Evolutionary conservation across 2,797 vertebrate species (phyloP), one percentile per base, ranked within the genome.

Genomic region (Fistularia tabacaria): DNA sequence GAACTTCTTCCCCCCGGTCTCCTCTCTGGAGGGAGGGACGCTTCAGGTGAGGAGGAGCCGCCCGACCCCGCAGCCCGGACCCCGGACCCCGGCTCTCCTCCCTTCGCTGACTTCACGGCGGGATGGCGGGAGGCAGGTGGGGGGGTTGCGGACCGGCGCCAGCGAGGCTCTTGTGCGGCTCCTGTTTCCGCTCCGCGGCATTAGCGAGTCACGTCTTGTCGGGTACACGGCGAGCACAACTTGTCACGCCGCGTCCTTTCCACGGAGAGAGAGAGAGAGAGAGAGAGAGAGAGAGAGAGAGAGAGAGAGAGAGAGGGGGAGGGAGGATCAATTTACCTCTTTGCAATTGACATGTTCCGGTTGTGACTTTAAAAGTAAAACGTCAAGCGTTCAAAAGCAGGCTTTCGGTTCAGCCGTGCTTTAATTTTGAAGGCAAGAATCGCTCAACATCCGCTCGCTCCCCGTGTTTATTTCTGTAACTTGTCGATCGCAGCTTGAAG

Each of bases 1-100:
- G 55, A 6, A 51, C 45, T 45, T 11, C 5, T 45, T 10, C 9
- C 11, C 4, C 43, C 43, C n/a, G 58, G 10, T 56, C 9, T 52
- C 42, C 0, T 3, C 0, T n/a, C 14, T 36, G 52, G 13, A 46
- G 57, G 54, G 64, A 66, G 49, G 63, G 71, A 66, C 72, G 60
- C 72, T 76, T 76, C 65, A 75, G 79, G 73, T 81, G 75, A 72
- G 71, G 42, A 9, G n/a, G 42, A 12, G 63, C 49, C 57, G 51
- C 53, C 8, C 10, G 7, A 13, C 38, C 38, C 49, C 57, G 7
- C 25, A 49, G 25, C 25, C 25, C 25, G 25, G 25, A 25, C 25
- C 51, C 36, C 36, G 7, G 52, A n/a, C n/a, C n/a, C n/a, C n/a
- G 69, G 54, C 38, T 51, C 47, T 38, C 50, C 54, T 56, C 11